Evolutionary conservation across 2,888 invertebrate genomes (phyloP), one percentile per base, ranked within the genome.

Genomic region (Amblyjoppa fuscipennis): DNA sequence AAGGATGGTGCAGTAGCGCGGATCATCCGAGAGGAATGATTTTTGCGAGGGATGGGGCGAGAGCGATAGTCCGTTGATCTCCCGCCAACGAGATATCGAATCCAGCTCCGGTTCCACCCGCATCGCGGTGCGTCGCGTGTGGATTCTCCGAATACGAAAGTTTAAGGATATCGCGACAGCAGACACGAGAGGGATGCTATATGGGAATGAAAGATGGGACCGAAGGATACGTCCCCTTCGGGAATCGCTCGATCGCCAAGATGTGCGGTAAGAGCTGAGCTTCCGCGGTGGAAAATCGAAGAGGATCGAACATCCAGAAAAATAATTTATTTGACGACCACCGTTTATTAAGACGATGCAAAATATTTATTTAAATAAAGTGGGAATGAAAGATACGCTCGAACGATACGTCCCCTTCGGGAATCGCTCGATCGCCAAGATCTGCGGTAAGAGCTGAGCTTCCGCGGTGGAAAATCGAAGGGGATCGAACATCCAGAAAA

Each of bases 91-190:
- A 59, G 59, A 45, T 41, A 59, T 73, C 41, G 25, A 73, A 73
- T 73, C 20, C 38, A 31, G 25, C 59, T 59, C 38, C 56, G 41
- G 16, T 56, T 53, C 20, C 13, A 4, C 34, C 20, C 38, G 73
- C 25, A 59, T 59, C 59, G 41, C 41, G 28, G 20, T 56, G 56
- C 56, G 34, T 73, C 25, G 34, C 56, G 73, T 56, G 49, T 38
- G 56, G 56, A 25, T 25, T 41, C 38, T 56, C 59, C 38, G 73
- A 73, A 38, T 41, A 56, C 38, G 25, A 34, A 59, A 56, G 53
- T 73, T 34, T 34, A 28, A 11, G 71, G 53, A 71, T 71, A 71
- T 71, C 71, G 31, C 56, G 2, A 34, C 11, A 28, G 53, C 34
- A 38, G 56, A 53, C 34, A 34, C 53, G 34, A 11, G 34, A 5